These are phyloP conservation scores for Acanthornis magna DNA, from an alignment of 2,797 vertebrate species.

Conservation along the genomic window DNA sequence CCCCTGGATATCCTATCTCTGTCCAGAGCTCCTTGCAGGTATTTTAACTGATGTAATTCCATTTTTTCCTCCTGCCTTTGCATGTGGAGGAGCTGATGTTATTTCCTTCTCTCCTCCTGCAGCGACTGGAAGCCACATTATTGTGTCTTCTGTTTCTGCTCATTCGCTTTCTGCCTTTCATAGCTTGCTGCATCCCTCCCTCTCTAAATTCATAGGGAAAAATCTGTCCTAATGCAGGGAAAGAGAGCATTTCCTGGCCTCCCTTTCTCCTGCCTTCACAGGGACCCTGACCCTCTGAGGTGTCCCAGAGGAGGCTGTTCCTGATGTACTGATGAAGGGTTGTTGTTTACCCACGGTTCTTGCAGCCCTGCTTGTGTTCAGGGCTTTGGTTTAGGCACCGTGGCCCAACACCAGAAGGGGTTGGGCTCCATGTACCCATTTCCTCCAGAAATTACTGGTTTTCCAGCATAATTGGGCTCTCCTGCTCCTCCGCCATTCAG, in stretches of 20 bases:
- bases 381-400: neutral
- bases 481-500: neutral
- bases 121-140: neutral
- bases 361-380: neutral
- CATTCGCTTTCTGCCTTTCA: neutral
- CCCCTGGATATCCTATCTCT: neutral
- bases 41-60: neutral
- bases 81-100: neutral
- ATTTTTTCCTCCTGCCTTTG: neutral
- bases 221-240: neutral
- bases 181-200: neutral
- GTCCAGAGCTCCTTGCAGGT: neutral
- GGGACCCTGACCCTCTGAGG: neutral
- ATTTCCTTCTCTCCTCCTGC: neutral
- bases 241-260: neutral
- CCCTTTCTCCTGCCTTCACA: neutral
- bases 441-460: neutral
- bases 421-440: neutral
- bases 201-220: neutral
- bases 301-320: neutral
- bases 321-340: neutral
- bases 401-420: neutral
- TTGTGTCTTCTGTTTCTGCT: neutral
- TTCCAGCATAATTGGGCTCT: neutral
- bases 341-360: fast-evolving